These are phyloP conservation scores for Malurus splendens DNA, from an alignment of 2,797 vertebrate species.

Conservation along the genomic window DNA sequence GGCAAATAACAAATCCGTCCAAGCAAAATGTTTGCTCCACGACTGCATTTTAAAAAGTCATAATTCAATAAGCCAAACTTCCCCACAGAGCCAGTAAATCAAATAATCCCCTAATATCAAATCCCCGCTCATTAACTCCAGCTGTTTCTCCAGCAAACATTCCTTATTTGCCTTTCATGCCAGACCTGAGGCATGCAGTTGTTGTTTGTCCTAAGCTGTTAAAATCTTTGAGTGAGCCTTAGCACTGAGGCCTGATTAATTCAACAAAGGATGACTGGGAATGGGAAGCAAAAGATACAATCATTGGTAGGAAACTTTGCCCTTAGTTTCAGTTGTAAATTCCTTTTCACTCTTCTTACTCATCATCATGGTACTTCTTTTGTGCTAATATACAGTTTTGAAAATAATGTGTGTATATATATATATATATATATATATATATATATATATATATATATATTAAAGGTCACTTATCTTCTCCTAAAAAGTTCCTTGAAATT, in stretches of 20 bases:
- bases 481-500: background rate
- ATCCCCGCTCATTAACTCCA: slow-evolving; percentile 29
- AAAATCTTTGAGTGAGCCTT: background rate
- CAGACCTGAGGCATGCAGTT: background rate
- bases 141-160: background rate
- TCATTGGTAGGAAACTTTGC: background rate
- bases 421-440: background rate
- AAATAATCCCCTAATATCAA: slow-evolving; percentile 44
- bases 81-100: slow-evolving; percentile 37
- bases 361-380: background rate
- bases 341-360: background rate
- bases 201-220: slow-evolving; percentile 1
- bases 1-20: background rate
- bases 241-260: background rate
- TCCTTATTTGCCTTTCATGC: slow-evolving; percentile 2
- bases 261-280: background rate
- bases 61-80: slow-evolving; percentile 44
- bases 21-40: slow-evolving; percentile 40
- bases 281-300: background rate
- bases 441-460: background rate
- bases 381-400: background rate
- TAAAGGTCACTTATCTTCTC: background rate
- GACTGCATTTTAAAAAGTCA: slow-evolving; percentile 9
- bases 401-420: background rate
- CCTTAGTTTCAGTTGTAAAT: background rate